Base-by-base conservation (phyloP, 2,888 invertebrate species). In the Meiosimyza platycephala region DNA sequence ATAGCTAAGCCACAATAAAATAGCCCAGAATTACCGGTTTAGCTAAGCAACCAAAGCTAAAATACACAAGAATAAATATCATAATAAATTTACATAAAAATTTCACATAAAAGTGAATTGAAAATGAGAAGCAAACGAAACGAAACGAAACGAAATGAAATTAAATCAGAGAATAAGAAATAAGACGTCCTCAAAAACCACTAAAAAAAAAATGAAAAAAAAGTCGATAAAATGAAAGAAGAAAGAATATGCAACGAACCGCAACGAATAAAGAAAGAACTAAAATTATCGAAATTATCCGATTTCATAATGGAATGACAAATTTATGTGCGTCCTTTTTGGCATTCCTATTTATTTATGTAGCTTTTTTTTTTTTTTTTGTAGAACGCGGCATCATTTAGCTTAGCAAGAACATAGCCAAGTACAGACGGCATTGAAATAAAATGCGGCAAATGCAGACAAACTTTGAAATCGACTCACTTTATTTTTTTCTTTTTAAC, bases 91-190 rank as follows among this genome's bases (percentile, higher is more conserved):
- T 6, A 3, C 15, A 60, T 18, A 63, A 63, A 48, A 63, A 51
- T 64, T 40, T 64, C 15, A 22, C 28, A 64, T 64, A 64, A 64
- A 64, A 64, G 64, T 64, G 64, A 64, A 64, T 64, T 64, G 50
- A 64, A 51, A 64, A 64, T n/a, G 64, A 64, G 51, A 28, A 50
- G 7, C 51, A 51, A 12, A 3, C 18, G 59, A 60, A 15, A 18
- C 59, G 59, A 50, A 72, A 63, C 59, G 60, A 74, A 15, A 18
- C 59, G 59, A 50, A 72, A 63, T 55, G 60, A 74, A 57, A 51
- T n/a, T 18, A 64, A 59, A 74, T 76, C 75, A 76, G 78, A 75
- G 67, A 47, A 16, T 50, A 11, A 18, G n/a, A n/a, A 7, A 48
- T 16, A 63, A 48, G 48, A n/a, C 9, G 15, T 47, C 47, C 9